phyloP scores from a whole-genome alignment of 2,888 invertebrate species.

The Clivina fossor region DNA sequence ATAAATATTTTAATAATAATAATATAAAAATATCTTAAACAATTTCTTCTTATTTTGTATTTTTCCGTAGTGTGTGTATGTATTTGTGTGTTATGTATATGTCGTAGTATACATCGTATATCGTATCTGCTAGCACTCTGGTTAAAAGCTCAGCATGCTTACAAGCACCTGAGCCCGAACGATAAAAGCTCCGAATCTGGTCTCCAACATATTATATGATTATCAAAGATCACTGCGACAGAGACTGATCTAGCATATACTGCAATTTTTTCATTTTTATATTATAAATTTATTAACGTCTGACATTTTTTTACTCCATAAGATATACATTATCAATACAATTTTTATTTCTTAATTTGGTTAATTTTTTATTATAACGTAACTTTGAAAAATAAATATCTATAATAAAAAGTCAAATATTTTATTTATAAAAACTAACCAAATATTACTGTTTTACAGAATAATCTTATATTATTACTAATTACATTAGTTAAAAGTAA shows the following conservation, averaged over 20 bases:
- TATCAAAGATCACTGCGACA: constrained; percentile 39
- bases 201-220: constrained; percentile 45
- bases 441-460: no score
- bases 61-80: neutral
- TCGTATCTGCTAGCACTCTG: constrained; percentile 45
- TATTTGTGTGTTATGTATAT: constrained; percentile 42
- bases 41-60: no score
- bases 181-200: constrained; percentile 48
- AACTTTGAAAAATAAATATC: no score
- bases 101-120: no score
- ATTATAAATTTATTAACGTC: no score
- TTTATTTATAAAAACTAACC: no score
- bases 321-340: neutral
- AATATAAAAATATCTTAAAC: no score
- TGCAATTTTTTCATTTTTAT: constrained; percentile 7
- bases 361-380: no score
- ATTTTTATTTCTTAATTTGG: neutral
- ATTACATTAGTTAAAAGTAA: no score
- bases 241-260: constrained; percentile 17
- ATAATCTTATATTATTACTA: no score
- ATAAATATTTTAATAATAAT: no score
- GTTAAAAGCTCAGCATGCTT: constrained; percentile 47
- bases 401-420: no score
- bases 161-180: constrained; percentile 46
- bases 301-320: neutral